A percentile compares a stretch with the other conserved stretches of the same genome.
phyloP scores from a whole-genome alignment of 2,797 vertebrate species.

The Lepus oiostolus region DNA sequence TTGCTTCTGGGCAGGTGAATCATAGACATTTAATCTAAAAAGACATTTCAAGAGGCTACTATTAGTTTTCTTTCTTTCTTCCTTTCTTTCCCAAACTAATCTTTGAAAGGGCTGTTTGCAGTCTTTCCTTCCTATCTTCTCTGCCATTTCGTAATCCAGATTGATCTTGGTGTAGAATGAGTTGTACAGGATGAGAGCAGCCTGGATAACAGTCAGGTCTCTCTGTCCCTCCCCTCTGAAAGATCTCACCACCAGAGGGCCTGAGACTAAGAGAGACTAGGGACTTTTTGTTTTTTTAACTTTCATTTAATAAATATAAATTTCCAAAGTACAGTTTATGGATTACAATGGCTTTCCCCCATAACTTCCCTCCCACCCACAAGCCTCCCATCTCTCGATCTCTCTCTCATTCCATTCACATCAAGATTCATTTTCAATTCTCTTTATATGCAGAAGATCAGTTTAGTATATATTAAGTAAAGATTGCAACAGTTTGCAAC shows the following conservation, averaged over 20 bases:
- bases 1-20: slow-evolving; percentile 67
- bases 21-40: slow-evolving; percentile 43
- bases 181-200: slow-evolving; percentile 61
- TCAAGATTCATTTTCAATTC: no score
- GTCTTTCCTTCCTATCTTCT: slow-evolving; percentile 72
- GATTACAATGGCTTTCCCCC: no score
- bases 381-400: no score
- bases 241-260: slow-evolving; percentile 16
- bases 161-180: slow-evolving; percentile 65
- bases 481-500: no score
- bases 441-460: no score
- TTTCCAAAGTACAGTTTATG: no score
- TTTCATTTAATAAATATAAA: no score
- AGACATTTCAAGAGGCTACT: slow-evolving; percentile 52
- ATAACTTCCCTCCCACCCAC: no score
- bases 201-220: slow-evolving; percentile 56
- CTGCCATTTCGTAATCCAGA: slow-evolving; percentile 64
- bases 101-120: slow-evolving; percentile 44
- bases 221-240: slow-evolving; percentile 55
- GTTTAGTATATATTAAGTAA: no score
- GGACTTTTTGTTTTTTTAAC: no score
- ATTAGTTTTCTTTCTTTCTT: neutral
- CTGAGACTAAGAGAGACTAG: neutral
- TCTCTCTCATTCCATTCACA: no score
- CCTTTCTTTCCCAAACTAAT: slow-evolving; percentile 66